phyloP scores from a whole-genome alignment of 1,140 invertebrate species.

The fruit fly (Drosophila melanogaster) region Release_6_plus_ISO1_MT NC_004354.4:2776501-2777000 shows the following conservation, averaged over 20 bases:
- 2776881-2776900: conserved; percentile 66
- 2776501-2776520: background rate
- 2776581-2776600: conserved; percentile 61
- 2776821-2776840: background rate
- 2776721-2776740: background rate
- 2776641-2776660: background rate
- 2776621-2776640: conserved; percentile 39
- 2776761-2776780: too few relatives aligned
- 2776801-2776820: background rate
- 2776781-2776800: too few relatives aligned
- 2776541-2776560: conserved; percentile 4
- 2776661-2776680: background rate
- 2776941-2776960: conserved; percentile 6
- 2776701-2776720: background rate
- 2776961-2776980: conserved; percentile 14
- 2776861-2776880: conserved; percentile 48
- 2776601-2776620: conserved; percentile 60
- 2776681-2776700: background rate
- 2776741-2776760: too few relatives aligned
- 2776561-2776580: conserved; percentile 42
- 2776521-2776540: background rate
- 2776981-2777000: conserved; percentile 66
- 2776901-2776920: conserved; percentile 50
- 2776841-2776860: background rate
- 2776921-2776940: conserved; percentile 34